Percentiles rank a stretch among this genome's conserved stretches.
Evolutionary conservation across 2,888 invertebrate genomes (phyloP).

Genomic region (Flabesymbios commensalis): DNA sequence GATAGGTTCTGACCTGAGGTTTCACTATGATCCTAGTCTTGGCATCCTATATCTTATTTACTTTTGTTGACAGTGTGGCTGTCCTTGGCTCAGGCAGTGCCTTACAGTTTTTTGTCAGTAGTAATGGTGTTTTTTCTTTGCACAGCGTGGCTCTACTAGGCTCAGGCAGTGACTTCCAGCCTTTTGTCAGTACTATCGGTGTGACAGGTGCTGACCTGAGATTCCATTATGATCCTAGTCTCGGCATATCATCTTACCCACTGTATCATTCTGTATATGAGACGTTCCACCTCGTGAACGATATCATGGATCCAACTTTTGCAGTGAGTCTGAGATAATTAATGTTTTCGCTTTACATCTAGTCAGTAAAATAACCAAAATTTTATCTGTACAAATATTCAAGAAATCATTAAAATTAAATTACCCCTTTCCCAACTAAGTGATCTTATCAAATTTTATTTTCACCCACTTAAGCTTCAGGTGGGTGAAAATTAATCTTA

Average conservation of each 20-base stretch:
- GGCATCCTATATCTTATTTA: too few relatives aligned
- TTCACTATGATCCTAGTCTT: conserved; percentile 41
- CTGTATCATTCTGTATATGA: conserved; percentile 63
- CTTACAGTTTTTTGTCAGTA: conserved; percentile 61
- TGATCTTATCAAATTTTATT: too few relatives aligned
- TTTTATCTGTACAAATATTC: too few relatives aligned
- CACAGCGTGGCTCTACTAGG: conserved; percentile 50
- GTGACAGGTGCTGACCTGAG: conserved; percentile 62
- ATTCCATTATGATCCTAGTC: conserved; percentile 46
- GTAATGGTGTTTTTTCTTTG: conserved; percentile 53
- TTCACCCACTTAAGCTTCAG: too few relatives aligned
- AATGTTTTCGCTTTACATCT: background rate
- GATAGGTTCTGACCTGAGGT: conserved; percentile 62
- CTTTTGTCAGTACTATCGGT: conserved; percentile 62
- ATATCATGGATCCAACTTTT: conserved; percentile 55
- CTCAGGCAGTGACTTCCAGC: conserved; percentile 63
- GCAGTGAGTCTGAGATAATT: conserved; percentile 27
- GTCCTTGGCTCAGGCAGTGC: conserved; percentile 63
- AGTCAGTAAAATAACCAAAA: too few relatives aligned
- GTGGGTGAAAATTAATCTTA: too few relatives aligned
- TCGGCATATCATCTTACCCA: conserved; percentile 52
- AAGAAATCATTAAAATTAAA: too few relatives aligned
- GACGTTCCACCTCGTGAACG: conserved; percentile 54
- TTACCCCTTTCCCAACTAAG: too few relatives aligned
- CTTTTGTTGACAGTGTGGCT: conserved; percentile 42